Conservation (phyloP, 2,888 invertebrate species). For the Pherbina coryleti region DNA sequence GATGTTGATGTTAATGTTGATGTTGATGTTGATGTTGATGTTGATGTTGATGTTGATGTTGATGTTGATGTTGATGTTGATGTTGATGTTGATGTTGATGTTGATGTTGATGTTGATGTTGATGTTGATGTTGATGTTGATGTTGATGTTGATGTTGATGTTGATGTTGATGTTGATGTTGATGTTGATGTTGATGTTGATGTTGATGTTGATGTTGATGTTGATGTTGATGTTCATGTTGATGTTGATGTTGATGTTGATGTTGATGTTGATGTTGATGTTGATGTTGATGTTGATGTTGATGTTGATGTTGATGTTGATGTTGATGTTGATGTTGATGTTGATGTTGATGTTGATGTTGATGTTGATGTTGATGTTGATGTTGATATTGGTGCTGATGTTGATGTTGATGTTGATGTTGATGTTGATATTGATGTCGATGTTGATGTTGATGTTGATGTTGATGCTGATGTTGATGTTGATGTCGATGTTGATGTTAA, state of each 20-base stretch:
- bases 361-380: too few relatives aligned
- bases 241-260: conserved; percentile 22
- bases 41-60: conserved; percentile 20
- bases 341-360: conserved; percentile 24
- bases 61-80: conserved; percentile 20
- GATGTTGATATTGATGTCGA: too few relatives aligned
- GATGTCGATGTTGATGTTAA: too few relatives aligned
- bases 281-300: conserved; percentile 15
- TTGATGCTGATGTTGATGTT: too few relatives aligned
- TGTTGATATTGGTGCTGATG: too few relatives aligned
- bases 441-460: too few relatives aligned
- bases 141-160: conserved; percentile 31
- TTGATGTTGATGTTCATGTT: conserved; percentile 32
- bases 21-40: neutral
- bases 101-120: conserved; percentile 30
- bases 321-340: conserved; percentile 10
- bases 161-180: conserved; percentile 31
- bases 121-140: conserved; percentile 31
- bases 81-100: conserved; percentile 23
- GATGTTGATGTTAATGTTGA: too few relatives aligned
- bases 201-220: conserved; percentile 31
- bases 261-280: conserved; percentile 22
- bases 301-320: conserved; percentile 25
- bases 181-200: conserved; percentile 29
- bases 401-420: too few relatives aligned